phyloP scores from a whole-genome alignment of 2,797 vertebrate species.

The Malurus leucopterus region DNA sequence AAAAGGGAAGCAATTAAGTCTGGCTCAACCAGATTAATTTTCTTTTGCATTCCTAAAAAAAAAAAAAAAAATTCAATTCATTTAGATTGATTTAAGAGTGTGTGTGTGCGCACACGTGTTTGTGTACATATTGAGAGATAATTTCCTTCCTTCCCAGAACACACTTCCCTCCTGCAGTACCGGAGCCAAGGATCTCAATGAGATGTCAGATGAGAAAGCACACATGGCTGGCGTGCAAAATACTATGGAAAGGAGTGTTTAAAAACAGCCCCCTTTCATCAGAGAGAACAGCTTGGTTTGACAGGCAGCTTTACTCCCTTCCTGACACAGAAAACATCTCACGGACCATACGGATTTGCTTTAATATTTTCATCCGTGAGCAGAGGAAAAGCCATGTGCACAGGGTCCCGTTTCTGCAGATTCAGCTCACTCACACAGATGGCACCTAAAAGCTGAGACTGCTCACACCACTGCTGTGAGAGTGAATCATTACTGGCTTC shows the following conservation, averaged over 20 bases:
- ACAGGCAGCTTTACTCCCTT: constrained; percentile 45
- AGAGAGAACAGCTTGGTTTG: constrained; percentile 52
- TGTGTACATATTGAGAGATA: neutral
- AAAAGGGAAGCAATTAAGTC: constrained; percentile 12
- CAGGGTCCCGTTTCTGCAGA: constrained; percentile 26
- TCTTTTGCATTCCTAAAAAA: neutral
- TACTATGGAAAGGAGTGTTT: constrained; percentile 39
- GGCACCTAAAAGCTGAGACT: constrained; percentile 49
- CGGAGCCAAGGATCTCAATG: constrained; percentile 25
- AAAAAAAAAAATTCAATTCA: neutral
- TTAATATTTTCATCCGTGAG: constrained; percentile 50
- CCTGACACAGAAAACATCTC: constrained; percentile 48
- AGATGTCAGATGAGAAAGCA: constrained; percentile 52
- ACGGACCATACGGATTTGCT: constrained; percentile 14
- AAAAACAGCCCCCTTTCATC: constrained; percentile 42
- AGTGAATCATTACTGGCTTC: constrained; percentile 57
- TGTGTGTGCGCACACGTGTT: neutral
- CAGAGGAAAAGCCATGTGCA: constrained; percentile 45
- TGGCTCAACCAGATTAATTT: neutral
- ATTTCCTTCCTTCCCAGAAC: constrained; percentile 23
- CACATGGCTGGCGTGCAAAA: constrained; percentile 37
- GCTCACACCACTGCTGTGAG: constrained; percentile 54
- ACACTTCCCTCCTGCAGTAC: neutral
- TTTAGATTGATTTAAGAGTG: neutral
- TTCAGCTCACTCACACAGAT: constrained; percentile 60